Evolutionary conservation across 2,797 vertebrate genomes (phyloP).

Genomic region (Oophaga sylvatica): DNA sequence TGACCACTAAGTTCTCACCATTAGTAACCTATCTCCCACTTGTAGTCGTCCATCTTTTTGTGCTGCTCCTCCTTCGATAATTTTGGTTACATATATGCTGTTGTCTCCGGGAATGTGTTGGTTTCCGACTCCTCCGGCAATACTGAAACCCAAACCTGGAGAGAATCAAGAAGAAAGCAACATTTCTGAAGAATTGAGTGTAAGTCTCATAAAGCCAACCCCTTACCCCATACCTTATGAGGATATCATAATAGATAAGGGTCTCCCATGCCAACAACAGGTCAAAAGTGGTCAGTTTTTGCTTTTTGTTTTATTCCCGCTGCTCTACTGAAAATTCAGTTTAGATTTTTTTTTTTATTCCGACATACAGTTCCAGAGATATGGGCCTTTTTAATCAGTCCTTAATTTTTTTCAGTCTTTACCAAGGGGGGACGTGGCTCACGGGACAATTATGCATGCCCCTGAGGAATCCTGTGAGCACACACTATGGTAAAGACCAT

Average conservation of each 20-base stretch:
- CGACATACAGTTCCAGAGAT: no score
- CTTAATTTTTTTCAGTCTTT: no score
- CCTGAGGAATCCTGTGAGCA: no score
- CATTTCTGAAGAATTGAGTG: background rate
- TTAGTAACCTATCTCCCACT: conserved; percentile 92
- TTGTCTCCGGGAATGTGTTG: conserved; percentile 98
- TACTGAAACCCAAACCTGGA: conserved; percentile 94
- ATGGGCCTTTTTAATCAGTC: no score
- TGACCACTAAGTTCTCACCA: conserved; percentile 74
- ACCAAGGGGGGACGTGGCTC: no score
- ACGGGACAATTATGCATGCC: no score
- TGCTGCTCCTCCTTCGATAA: conserved; percentile 94
- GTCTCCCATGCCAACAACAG: background rate
- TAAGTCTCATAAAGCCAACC: background rate
- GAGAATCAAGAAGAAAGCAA: background rate
- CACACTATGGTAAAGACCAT: no score
- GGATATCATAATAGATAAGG: background rate
- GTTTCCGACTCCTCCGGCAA: conserved; percentile 95
- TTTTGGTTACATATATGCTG: conserved; percentile 97
- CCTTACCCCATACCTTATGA: background rate
- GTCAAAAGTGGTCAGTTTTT: background rate
- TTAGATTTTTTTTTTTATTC: no score
- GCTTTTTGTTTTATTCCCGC: no score
- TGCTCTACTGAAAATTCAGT: no score
- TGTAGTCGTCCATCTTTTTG: conserved; percentile 91